Evolutionary conservation across 2,797 vertebrate species (phyloP).

Genomic region (Catamblyrhynchus diadema): DNA sequence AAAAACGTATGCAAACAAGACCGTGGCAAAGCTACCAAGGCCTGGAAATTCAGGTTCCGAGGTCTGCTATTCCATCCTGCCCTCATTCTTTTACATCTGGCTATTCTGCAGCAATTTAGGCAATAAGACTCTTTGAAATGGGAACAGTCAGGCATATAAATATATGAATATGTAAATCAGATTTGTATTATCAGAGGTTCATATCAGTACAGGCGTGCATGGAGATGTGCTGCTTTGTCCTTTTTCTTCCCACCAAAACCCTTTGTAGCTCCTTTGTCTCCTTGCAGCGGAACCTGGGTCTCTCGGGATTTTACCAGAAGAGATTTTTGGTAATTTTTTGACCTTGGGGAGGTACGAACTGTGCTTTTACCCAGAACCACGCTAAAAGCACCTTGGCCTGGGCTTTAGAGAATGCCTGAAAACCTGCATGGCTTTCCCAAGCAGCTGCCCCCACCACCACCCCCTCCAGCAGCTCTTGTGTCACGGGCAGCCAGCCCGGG

Average conservation of each 20-base stretch:
- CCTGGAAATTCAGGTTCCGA: constrained; percentile 59
- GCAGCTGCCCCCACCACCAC: neutral
- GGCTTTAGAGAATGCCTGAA: neutral
- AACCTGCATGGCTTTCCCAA: neutral
- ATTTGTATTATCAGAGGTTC: constrained; percentile 31
- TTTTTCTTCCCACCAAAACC: neutral
- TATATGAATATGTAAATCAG: constrained; percentile 44
- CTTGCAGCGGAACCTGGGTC: neutral
- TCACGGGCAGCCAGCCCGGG: neutral
- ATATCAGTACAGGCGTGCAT: constrained; percentile 7
- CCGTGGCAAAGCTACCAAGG: neutral
- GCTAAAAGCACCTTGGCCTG: neutral
- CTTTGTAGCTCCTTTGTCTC: neutral
- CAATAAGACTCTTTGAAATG: constrained; percentile 56
- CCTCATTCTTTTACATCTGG: constrained; percentile 31
- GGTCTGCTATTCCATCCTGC: constrained; percentile 9
- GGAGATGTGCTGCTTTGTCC: neutral
- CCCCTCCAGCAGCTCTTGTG: neutral
- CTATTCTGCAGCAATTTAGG: constrained; percentile 50
- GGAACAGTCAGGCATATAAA: constrained; percentile 34
- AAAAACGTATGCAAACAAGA: neutral
- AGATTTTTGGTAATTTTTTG: neutral
- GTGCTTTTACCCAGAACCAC: neutral
- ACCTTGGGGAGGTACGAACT: neutral
- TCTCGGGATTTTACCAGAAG: neutral